phyloP scores from a whole-genome alignment of 2,797 vertebrate species.

The Rhinichthys osculus region DNA sequence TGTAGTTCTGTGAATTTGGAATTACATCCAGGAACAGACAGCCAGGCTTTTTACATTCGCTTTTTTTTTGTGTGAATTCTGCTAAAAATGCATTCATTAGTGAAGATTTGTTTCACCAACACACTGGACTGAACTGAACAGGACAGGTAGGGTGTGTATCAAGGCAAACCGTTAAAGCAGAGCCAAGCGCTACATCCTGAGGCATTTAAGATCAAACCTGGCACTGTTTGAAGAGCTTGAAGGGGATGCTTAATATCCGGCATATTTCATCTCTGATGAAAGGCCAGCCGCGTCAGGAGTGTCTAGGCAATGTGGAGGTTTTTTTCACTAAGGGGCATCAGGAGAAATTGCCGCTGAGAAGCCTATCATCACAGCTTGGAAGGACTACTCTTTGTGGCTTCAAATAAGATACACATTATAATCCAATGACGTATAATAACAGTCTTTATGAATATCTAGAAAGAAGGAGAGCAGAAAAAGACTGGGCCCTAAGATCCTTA shows the following conservation, averaged over 20 bases:
- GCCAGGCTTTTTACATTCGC: not conserved
- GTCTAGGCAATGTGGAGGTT: not conserved
- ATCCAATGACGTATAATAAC: not conserved
- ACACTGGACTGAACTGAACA: not conserved
- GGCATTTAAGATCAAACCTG: not conserved
- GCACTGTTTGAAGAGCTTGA: not conserved
- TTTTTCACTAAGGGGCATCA: not conserved
- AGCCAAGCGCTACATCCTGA: not conserved
- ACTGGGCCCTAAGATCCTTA: not conserved
- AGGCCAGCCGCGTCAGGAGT: not conserved
- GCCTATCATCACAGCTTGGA: not conserved
- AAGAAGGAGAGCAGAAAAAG: not conserved
- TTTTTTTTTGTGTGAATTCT: not conserved
- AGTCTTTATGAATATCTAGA: conserved; percentile 1
- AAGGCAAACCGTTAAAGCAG: not conserved
- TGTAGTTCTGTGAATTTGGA: not conserved
- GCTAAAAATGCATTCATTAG: not conserved
- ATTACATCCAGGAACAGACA: not conserved
- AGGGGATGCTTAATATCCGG: conserved; percentile 3
- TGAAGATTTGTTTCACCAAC: no score
- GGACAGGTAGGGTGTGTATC: not conserved
- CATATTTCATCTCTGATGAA: conserved; percentile 25
- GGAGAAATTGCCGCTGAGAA: not conserved
- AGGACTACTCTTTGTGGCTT: not conserved
- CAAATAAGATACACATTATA: not conserved